Evolutionary conservation across 2,797 vertebrate genomes (phyloP).

Genomic region (Poeciliopsis gracilis): DNA sequence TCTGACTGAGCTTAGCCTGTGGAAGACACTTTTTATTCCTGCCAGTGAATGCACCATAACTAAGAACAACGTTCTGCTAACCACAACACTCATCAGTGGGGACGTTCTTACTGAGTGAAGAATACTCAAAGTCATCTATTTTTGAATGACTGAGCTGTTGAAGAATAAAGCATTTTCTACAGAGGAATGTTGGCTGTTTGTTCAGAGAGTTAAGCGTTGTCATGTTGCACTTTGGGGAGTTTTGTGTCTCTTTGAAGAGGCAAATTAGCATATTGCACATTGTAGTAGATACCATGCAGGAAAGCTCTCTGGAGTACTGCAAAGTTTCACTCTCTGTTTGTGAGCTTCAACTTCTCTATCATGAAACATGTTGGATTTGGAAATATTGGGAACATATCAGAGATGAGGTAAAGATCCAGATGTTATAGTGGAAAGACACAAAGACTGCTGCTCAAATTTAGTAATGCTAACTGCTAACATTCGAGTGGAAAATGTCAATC

Average conservation of each 20-base stretch:
- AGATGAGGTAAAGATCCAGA: neutral
- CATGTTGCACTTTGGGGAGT: neutral
- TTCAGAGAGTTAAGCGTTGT: neutral
- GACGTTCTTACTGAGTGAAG: neutral
- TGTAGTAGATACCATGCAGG: neutral
- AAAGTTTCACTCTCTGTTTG: neutral
- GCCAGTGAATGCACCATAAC: neutral
- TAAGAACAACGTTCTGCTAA: neutral
- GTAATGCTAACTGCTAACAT: neutral
- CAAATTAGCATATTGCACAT: neutral
- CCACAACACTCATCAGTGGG: neutral
- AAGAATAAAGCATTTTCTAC: neutral
- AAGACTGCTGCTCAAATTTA: neutral
- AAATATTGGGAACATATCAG: neutral
- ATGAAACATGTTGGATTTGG: neutral
- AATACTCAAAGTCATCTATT: neutral
- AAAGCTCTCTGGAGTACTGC: neutral
- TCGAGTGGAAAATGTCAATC: neutral
- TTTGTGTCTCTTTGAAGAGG: neutral
- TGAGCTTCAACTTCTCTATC: neutral
- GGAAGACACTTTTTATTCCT: neutral
- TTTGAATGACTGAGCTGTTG: neutral
- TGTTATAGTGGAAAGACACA: neutral
- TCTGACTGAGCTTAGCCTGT: neutral
- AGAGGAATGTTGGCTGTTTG: neutral